Conservation (phyloP, 2,797 vertebrate species). For the Darevskia nairensis region DNA sequence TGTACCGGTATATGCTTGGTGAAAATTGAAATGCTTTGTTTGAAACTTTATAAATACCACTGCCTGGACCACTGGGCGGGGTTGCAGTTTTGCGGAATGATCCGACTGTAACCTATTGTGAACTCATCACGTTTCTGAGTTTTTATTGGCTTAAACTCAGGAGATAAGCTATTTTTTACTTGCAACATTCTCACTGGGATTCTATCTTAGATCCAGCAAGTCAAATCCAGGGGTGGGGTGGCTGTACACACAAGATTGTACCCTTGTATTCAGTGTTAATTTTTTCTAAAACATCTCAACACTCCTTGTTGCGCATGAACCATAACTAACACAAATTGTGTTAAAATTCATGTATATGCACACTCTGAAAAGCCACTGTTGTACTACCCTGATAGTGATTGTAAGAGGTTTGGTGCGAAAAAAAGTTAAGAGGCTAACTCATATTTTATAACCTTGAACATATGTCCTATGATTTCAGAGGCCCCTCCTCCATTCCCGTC, state of each 20-base stretch:
- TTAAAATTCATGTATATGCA: not conserved
- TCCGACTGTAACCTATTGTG: too few species aligned
- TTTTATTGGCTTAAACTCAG: too few species aligned
- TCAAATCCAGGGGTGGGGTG: not conserved
- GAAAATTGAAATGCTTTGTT: too few species aligned
- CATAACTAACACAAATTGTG: not conserved
- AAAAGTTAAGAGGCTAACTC: too few species aligned
- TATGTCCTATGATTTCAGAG: not conserved
- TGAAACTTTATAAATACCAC: too few species aligned
- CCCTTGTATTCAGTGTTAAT: not conserved
- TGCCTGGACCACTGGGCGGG: too few species aligned
- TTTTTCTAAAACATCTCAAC: not conserved
- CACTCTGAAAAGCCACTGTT: not conserved
- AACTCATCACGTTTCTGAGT: too few species aligned
- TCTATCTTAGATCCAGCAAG: not conserved
- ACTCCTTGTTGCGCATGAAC: not conserved
- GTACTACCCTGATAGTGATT: not conserved
- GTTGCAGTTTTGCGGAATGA: too few species aligned
- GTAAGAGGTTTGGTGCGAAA: not conserved
- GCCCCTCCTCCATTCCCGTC: too few species aligned
- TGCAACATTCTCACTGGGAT: not conserved
- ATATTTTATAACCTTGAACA: not conserved
- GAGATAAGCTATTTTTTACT: too few species aligned
- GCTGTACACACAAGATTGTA: not conserved
- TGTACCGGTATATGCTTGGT: too few species aligned